A percentile compares a stretch with the other conserved stretches of the same genome.
Evolutionary conservation across 2,113 vertebrate species (phyloP).

Genomic region (Pelvicachromis taeniatus): DNA sequence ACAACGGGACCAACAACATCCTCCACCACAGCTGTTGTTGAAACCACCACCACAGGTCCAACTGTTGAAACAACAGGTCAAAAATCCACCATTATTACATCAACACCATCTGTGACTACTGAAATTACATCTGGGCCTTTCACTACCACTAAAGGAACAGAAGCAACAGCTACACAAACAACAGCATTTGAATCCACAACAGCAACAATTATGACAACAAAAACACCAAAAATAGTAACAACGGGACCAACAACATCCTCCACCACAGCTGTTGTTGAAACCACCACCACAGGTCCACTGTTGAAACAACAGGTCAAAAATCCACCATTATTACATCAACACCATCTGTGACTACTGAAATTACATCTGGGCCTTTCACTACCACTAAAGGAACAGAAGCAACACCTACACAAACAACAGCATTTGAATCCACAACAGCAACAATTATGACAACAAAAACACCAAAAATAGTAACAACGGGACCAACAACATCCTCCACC

Average conservation of each 20-base stretch:
- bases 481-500: not conserved
- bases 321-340: not conserved
- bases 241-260: not conserved
- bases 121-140: not conserved
- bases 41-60: no score
- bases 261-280: not conserved
- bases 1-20: no score
- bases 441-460: not conserved
- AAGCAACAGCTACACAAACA: not conserved
- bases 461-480: not conserved
- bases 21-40: no score
- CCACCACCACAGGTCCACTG: not conserved
- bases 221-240: not conserved
- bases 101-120: no score
- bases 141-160: not conserved
- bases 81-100: no score
- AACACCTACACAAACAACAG: not conserved
- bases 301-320: not conserved
- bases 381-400: not conserved
- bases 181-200: not conserved
- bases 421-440: not conserved
- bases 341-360: not conserved
- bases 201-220: not conserved
- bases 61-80: no score
- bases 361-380: not conserved